phyloP scores from a whole-genome alignment of 2,888 invertebrate genomes.

The Tinea trinotella region DNA sequence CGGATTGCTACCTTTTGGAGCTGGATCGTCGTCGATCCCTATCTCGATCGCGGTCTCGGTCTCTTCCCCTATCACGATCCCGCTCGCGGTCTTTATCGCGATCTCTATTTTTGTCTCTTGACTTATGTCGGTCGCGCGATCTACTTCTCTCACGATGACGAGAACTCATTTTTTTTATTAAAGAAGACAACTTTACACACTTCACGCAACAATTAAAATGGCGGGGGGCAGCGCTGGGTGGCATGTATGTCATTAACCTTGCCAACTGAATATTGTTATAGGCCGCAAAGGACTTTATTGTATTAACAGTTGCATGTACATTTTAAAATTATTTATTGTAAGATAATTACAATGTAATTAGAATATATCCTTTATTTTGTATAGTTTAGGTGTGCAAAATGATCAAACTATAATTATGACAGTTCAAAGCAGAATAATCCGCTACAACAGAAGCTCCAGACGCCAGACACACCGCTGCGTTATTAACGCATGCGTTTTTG shows the following conservation, averaged over 20 bases:
- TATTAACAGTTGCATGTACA: too few species aligned
- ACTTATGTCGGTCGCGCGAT: conserved; percentile 39
- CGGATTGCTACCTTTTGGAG: conserved; percentile 55
- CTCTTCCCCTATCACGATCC: conserved; percentile 53
- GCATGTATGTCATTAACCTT: neutral
- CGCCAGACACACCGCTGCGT: too few species aligned
- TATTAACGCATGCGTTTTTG: too few species aligned
- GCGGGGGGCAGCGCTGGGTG: too few species aligned
- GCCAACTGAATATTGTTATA: neutral
- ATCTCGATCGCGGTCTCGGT: conserved; percentile 57
- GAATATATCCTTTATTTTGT: too few species aligned
- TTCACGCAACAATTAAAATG: neutral
- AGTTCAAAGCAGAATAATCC: too few species aligned
- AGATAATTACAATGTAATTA: too few species aligned
- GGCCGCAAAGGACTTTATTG: too few species aligned
- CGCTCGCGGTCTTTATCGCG: conserved; percentile 44
- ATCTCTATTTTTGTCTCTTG: conserved; percentile 26
- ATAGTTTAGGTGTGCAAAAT: too few species aligned
- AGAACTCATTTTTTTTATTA: conserved; percentile 55
- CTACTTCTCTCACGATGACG: conserved; percentile 67
- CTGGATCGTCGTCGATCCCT: conserved; percentile 53
- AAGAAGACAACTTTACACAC: neutral
- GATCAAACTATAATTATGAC: too few species aligned
- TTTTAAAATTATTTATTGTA: too few species aligned
- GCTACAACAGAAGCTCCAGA: too few species aligned